These are phyloP conservation scores for Sebastes vulpes DNA, from an alignment of 2,797 vertebrate species.

Conservation along the genomic window DNA sequence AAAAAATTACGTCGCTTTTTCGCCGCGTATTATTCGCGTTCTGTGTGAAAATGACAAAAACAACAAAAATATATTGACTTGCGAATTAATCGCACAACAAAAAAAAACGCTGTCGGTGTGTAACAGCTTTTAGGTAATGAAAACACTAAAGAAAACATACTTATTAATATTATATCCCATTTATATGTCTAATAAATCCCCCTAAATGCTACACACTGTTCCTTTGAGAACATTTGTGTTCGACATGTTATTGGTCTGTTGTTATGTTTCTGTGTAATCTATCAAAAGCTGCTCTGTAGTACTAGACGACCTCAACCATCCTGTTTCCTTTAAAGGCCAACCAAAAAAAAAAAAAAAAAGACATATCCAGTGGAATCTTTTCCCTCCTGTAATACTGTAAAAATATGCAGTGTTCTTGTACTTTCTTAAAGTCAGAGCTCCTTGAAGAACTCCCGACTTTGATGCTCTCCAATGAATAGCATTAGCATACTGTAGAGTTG, in stretches of 20 bases:
- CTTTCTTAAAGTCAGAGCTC: slow-evolving; percentile 41
- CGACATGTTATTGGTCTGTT: slow-evolving; percentile 1
- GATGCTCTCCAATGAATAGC: slow-evolving; percentile 63
- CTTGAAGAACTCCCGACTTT: slow-evolving; percentile 57
- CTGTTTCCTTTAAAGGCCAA: slow-evolving; percentile 1
- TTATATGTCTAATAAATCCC: too few relatives aligned
- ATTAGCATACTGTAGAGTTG: slow-evolving; percentile 67
- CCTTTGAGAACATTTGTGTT: slow-evolving; percentile 10
- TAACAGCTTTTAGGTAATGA: too few relatives aligned
- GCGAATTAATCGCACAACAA: too few relatives aligned
- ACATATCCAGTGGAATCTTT: background rate
- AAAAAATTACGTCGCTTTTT: too few relatives aligned
- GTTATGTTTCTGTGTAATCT: slow-evolving; percentile 40
- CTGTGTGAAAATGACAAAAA: too few relatives aligned
- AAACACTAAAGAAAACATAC: too few relatives aligned
- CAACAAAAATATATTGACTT: too few relatives aligned
- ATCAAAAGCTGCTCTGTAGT: background rate
- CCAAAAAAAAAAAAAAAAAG: slow-evolving; percentile 3
- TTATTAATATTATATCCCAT: too few relatives aligned
- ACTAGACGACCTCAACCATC: background rate
- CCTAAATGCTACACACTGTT: too few relatives aligned
- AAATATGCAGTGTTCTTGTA: slow-evolving; percentile 40
- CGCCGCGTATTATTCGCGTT: too few relatives aligned
- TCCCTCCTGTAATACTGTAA: slow-evolving; percentile 11
- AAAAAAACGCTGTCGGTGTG: too few relatives aligned